Conservation (phyloP, 1,140 invertebrate species). For the Rhyacophila brunnea region DNA sequence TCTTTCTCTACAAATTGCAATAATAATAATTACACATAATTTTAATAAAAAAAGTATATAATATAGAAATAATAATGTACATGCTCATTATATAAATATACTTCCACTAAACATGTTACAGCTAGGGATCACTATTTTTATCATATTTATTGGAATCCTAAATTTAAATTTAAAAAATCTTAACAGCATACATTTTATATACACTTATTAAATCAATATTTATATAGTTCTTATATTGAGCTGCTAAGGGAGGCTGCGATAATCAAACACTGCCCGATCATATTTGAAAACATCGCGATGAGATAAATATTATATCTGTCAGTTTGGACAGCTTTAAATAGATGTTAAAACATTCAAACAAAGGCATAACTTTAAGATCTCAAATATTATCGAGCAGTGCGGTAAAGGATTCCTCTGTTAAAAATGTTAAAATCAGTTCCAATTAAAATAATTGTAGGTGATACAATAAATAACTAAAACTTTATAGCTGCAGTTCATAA, state of each 20-base stretch:
- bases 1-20: not conserved
- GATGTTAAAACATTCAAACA: too few species aligned
- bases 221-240: conserved; percentile 21
- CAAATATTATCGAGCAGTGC: too few species aligned
- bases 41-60: not conserved
- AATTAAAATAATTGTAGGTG: too few species aligned
- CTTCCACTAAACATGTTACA: conserved; percentile 17
- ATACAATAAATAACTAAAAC: too few species aligned
- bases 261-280: not conserved
- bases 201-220: conserved; percentile 10
- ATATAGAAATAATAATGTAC: conserved; percentile 16
- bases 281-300: not conserved
- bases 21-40: not conserved
- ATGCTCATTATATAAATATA: conserved; percentile 20
- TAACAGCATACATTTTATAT: conserved; percentile 13
- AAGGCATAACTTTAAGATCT: too few species aligned
- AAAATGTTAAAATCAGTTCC: too few species aligned
- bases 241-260: not conserved
- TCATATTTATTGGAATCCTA: conserved; percentile 22
- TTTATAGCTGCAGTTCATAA: too few species aligned
- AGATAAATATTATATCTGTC: not conserved
- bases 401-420: too few species aligned
- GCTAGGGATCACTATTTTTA: conserved; percentile 21
- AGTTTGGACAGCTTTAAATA: too few species aligned
- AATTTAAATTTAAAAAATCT: conserved; percentile 14